Percentiles rank a stretch among this genome's conserved stretches.
These are phyloP conservation scores for Oriolus oriolus DNA, from an alignment of 2,113 vertebrate species.

Conservation along the genomic window DNA sequence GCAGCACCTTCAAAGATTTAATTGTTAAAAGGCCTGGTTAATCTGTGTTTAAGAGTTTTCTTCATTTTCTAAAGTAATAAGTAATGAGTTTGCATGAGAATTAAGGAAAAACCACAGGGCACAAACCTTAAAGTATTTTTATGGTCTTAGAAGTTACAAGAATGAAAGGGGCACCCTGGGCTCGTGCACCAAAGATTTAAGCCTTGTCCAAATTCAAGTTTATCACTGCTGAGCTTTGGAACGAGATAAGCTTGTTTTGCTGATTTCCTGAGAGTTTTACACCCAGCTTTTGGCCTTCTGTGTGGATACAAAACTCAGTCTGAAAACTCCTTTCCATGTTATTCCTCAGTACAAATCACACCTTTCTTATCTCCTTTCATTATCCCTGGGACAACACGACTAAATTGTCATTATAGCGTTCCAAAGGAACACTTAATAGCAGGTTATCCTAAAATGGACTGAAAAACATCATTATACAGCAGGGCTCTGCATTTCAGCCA, in stretches of 20 bases:
- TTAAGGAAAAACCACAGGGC: neutral
- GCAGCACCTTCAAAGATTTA: neutral
- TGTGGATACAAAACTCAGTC: neutral
- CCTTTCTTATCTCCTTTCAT: neutral
- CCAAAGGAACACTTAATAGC: neutral
- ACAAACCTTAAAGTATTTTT: neutral
- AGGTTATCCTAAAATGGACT: neutral
- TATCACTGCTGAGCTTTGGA: neutral
- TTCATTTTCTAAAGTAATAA: neutral
- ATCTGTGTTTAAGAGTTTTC: neutral
- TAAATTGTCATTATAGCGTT: accelerated
- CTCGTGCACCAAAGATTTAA: neutral
- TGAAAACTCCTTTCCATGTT: accelerated
- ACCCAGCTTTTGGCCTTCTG: neutral
- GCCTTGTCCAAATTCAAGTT: neutral
- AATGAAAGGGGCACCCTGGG: neutral
- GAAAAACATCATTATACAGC: neutral
- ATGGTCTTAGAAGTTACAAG: accelerated
- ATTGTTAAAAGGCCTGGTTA: neutral
- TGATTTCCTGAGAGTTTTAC: neutral
- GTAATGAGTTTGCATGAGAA: neutral
- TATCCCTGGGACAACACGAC: neutral
- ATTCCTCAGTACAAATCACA: neutral
- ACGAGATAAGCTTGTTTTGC: neutral
- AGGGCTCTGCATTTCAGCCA: neutral